Evolutionary conservation across 2,797 vertebrate species (phyloP).

Genomic region (Diplodus puntazzo): DNA sequence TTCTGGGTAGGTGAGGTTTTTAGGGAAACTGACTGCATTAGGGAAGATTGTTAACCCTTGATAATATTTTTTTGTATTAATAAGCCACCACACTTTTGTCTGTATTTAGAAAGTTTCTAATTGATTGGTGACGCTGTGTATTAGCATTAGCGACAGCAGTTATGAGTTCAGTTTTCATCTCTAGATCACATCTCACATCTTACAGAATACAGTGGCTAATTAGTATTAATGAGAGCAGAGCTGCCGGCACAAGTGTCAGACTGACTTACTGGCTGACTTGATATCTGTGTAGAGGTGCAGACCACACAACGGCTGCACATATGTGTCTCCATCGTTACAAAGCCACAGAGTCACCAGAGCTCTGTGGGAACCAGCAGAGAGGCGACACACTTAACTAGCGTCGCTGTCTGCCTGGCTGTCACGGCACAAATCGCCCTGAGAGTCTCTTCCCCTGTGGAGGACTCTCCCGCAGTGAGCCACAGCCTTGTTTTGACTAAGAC

Average conservation of each 20-base stretch:
- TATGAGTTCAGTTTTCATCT: background rate
- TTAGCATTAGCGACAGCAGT: background rate
- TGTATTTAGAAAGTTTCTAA: background rate
- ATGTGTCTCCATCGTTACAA: constrained; percentile 44
- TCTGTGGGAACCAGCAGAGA: constrained; percentile 32
- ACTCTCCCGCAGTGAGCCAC: constrained; percentile 31
- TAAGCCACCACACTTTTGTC: background rate
- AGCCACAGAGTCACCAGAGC: constrained; percentile 38
- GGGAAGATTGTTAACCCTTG: constrained; percentile 12
- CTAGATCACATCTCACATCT: background rate
- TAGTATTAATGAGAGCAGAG: constrained; percentile 41
- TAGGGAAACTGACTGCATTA: constrained; percentile 32
- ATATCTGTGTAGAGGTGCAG: constrained; percentile 29
- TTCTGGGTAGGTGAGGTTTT: constrained; percentile 55
- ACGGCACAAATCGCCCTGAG: constrained; percentile 27
- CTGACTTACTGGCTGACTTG: constrained; percentile 28
- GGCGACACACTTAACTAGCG: constrained; percentile 60
- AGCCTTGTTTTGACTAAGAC: constrained; percentile 45
- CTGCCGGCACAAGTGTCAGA: constrained; percentile 42
- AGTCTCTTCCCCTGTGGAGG: constrained; percentile 24
- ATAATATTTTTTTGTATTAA: background rate
- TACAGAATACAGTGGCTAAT: constrained; percentile 46
- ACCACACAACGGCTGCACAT: constrained; percentile 9
- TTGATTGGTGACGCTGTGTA: background rate
- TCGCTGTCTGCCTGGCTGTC: constrained; percentile 39